Evolutionary conservation across 2,113 vertebrate species (phyloP), one percentile per base, ranked within the genome.

Genomic region (Nothoprocta perdicaria): DNA sequence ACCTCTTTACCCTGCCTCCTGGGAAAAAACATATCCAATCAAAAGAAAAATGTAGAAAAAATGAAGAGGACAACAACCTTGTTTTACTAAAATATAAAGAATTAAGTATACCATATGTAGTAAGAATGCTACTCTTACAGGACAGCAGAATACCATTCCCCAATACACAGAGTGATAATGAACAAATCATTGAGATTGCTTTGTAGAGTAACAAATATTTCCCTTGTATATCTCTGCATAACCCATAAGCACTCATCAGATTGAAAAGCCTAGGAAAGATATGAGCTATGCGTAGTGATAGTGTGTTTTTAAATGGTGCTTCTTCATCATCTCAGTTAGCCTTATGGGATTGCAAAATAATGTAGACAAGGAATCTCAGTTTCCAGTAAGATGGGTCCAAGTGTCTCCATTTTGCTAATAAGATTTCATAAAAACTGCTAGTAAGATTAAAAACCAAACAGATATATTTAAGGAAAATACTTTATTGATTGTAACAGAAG

Each of bases 21-120:
- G 33, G 6, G 57, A 89, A 86, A 62, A 48, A 19, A 43, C 8
- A 8, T 41, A 53, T 21, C 17, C 14, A 45, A 11, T 6, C 62
- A 43, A 91, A 86, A 48, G 48, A 48, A 48, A 5, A 9, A 72
- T 35, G 65, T 4, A n/a, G 16, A 80, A 86, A 29, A 55, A 9
- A 80, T 3, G 5, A 63, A 76, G n/a, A 31, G 2, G 35, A 52
- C 0, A 4, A 9, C 1, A 8, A 67, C 57, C 1, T 48, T 33
- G 3, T 9, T 80, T 73, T 55, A 21, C 23, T 84, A 43, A 80
- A 86, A 77, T 35, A 14, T 40, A 41, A 45, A 22, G 19, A 67
- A 15, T 33, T 75, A 80, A 9, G 3, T 33, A 3, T 41, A n/a
- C 7, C 22, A 4, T 31, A 6, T 6, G 2, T 79, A 35, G 2